phyloP scores from a whole-genome alignment of 1,140 invertebrate species.

The Drosophila kurseongensis region DNA sequence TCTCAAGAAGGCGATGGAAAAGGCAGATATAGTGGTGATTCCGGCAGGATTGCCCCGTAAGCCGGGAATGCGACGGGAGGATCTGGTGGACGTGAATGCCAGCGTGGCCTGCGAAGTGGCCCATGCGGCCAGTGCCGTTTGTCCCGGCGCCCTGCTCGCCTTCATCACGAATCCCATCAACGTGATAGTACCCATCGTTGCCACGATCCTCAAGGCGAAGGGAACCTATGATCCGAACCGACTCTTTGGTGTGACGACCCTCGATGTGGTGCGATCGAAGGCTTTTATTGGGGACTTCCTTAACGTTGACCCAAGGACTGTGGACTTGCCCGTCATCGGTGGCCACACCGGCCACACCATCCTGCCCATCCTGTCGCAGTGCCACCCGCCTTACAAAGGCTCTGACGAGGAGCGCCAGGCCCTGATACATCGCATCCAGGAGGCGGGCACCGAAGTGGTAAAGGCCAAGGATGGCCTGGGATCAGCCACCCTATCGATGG shows the following conservation, averaged over 20 bases:
- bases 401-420: slow-evolving; percentile 89
- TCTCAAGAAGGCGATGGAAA: slow-evolving; percentile 26
- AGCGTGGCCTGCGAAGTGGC: slow-evolving; percentile 96
- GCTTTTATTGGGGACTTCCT: slow-evolving; percentile 95
- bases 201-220: slow-evolving; percentile 94
- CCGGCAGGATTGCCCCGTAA: slow-evolving; percentile 98
- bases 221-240: slow-evolving; percentile 95
- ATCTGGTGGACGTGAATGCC: slow-evolving; percentile 98
- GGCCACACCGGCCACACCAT: slow-evolving; percentile 99
- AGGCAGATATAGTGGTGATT: slow-evolving; percentile 94
- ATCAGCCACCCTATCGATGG: slow-evolving; percentile 99
- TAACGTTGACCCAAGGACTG: slow-evolving; percentile 90
- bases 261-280: slow-evolving; percentile 97
- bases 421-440: slow-evolving; percentile 93
- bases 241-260: slow-evolving; percentile 97
- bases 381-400: slow-evolving; percentile 90
- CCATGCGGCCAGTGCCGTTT: slow-evolving; percentile 89
- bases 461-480: slow-evolving; percentile 98
- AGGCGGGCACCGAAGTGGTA: slow-evolving; percentile 99
- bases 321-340: slow-evolving; percentile 96
- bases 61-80: slow-evolving; percentile 95
- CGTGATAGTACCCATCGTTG: slow-evolving; percentile 97
- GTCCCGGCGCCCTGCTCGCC: slow-evolving; percentile 95
- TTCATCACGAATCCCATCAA: slow-evolving; percentile 99
- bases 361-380: slow-evolving; percentile 97